These are phyloP conservation scores for Nomada flava DNA, from an alignment of 2,888 invertebrate species.

Conservation along the genomic window DNA sequence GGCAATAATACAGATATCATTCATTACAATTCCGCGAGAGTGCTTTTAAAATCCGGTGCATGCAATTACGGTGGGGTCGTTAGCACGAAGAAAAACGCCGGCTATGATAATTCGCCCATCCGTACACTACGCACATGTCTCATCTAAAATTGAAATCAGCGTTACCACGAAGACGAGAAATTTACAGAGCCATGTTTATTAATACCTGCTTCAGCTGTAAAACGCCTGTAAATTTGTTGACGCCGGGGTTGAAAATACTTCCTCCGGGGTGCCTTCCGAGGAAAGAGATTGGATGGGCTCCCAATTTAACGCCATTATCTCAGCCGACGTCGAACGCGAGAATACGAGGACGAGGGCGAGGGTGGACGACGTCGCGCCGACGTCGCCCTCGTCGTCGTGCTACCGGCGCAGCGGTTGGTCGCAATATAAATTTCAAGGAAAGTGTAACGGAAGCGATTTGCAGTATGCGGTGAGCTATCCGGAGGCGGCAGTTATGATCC, in stretches of 20 bases:
- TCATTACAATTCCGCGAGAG: background rate
- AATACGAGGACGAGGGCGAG: slow-evolving; percentile 27
- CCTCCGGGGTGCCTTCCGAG: background rate
- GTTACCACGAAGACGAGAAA: slow-evolving; percentile 1
- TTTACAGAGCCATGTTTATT: slow-evolving; percentile 20
- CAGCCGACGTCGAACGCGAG: slow-evolving; percentile 50
- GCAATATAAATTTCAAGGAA: slow-evolving; percentile 75
- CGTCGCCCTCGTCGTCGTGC: background rate
- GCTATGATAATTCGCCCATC: slow-evolving; percentile 2
- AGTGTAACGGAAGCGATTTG: slow-evolving; percentile 79
- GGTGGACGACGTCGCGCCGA: slow-evolving; percentile 9
- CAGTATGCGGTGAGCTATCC: slow-evolving; percentile 73
- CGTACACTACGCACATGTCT: slow-evolving; percentile 9
- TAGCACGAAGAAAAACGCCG: background rate
- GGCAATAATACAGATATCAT: background rate
- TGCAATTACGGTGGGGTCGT: background rate
- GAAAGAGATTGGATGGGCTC: slow-evolving; percentile 62
- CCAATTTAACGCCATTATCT: slow-evolving; percentile 70
- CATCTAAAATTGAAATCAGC: slow-evolving; percentile 22
- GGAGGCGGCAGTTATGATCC: slow-evolving; percentile 79
- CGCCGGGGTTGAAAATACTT: slow-evolving; percentile 1
- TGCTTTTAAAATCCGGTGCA: background rate
- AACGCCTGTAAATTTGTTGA: slow-evolving; percentile 22
- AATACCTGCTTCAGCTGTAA: slow-evolving; percentile 3
- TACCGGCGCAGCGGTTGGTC: slow-evolving; percentile 14